Conservation (phyloP, 2,888 invertebrate genomes). For the Lutraria lutraria region DNA sequence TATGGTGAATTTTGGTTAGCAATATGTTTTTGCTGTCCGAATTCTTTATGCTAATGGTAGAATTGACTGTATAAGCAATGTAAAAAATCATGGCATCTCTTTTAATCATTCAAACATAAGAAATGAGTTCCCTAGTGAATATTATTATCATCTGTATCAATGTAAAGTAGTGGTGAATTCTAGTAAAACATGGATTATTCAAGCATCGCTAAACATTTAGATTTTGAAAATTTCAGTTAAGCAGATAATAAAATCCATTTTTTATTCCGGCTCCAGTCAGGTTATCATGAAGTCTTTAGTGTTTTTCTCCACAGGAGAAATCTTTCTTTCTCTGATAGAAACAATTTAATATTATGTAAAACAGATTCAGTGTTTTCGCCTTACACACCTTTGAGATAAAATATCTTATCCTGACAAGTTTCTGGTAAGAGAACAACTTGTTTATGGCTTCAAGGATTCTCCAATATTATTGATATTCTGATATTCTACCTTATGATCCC, state of each 20-base stretch:
- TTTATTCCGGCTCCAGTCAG: neutral
- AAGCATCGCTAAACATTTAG: neutral
- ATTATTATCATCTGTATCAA: neutral
- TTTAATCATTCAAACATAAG: neutral
- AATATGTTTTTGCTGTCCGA: too few relatives aligned
- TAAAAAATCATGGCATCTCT: neutral
- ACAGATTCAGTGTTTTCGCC: conserved; percentile 17
- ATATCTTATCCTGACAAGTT: neutral
- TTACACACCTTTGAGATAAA: conserved; percentile 4
- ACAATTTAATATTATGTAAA: conserved; percentile 20
- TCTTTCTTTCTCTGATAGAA: conserved; percentile 18
- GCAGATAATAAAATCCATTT: conserved; percentile 12
- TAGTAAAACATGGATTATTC: neutral
- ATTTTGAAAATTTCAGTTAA: conserved; percentile 6
- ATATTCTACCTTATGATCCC: too few relatives aligned
- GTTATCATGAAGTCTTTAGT: conserved; percentile 3
- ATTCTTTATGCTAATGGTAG: too few relatives aligned
- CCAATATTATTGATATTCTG: neutral
- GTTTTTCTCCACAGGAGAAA: conserved; percentile 1
- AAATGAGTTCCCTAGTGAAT: neutral
- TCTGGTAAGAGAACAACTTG: neutral
- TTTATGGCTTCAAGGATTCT: neutral
- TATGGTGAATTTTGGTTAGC: too few relatives aligned
- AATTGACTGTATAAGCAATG: too few relatives aligned
- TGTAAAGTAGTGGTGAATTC: neutral